Base-by-base conservation (phyloP, 1,140 invertebrate genomes). In the Harlomillsia oculata region DNA sequence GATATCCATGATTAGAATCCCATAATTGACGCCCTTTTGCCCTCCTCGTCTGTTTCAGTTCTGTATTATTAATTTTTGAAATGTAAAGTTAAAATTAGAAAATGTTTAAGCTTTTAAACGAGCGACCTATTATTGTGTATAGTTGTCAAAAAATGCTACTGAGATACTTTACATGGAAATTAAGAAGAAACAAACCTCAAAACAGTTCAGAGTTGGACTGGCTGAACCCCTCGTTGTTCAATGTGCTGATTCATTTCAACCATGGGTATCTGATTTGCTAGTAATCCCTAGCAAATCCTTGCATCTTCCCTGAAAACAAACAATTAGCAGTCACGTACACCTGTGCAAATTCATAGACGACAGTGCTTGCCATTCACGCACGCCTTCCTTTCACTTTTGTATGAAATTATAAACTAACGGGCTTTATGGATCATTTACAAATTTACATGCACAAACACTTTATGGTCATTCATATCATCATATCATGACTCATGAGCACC, bases 211-310 rank as follows among this genome's bases (percentile, higher is more conserved):
- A 50, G 39, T 49, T 28, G 56, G 4, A 52, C 49, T 21, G 56
- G 56, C 13, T 16, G 13, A 20, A 39, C 34, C 14, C 16, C 34
- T 8, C 5, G 21, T 16, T 39, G 11, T 21, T 45, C 30, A 37
- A 43, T 43, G 32, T 49, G 21, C 44, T 28, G 40, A 21, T 57
- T 37, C 49, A 63, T 41, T 18, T 48, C 50, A 25, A 63, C 58
- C 62, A 63, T 60, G 48, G 62, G 46, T 56, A 63, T 63, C 57
- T 63, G 57, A 58, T 63, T 63, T 63, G 62, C 62, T 50, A 60
- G 44, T 41, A 51, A 60, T 29, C 48, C 57, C 62, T 63, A 63
- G 62, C 62, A 63, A 40, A 60, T 26, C 25, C 48, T 30, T 45
- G 44, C 51, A 18, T 62, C 56, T n/a, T 25, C 50, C 37, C 41